phyloP scores from a whole-genome alignment of 2,888 invertebrate genomes.

The Oscheius sp. region DNA sequence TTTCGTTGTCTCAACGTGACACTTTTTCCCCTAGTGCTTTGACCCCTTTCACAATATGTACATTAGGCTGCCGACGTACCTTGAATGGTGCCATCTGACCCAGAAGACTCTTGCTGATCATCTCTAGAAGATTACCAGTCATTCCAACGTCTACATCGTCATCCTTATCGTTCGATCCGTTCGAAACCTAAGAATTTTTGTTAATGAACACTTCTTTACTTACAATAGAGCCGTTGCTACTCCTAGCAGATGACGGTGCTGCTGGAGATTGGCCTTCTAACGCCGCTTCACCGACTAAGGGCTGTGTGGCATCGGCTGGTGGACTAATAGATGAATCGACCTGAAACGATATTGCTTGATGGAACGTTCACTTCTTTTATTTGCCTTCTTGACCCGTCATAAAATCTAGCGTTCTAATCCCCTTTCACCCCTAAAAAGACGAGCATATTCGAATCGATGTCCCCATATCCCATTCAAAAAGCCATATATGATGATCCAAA shows the following conservation, averaged over 20 bases:
- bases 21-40: no score
- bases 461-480: no score
- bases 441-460: no score
- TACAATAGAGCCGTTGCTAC: slow-evolving; percentile 27
- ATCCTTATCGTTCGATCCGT: slow-evolving; percentile 28
- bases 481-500: no score
- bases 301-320: slow-evolving; percentile 18
- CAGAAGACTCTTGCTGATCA: slow-evolving; percentile 38
- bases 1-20: not conserved
- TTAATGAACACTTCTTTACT: not conserved
- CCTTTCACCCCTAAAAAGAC: no score
- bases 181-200: slow-evolving; percentile 10
- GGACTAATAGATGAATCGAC: slow-evolving; percentile 1
- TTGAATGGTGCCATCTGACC: slow-evolving; percentile 29
- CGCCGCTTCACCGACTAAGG: slow-evolving; percentile 38
- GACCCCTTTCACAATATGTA: no score
- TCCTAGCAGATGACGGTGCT: slow-evolving; percentile 47
- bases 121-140: slow-evolving; percentile 32
- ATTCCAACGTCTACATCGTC: slow-evolving; percentile 28
- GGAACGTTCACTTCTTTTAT: no score
- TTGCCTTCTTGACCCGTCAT: no score
- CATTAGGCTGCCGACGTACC: slow-evolving; percentile 15
- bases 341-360: no score
- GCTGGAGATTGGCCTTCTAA: slow-evolving; percentile 51
- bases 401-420: no score